Percentiles rank a stretch among this genome's conserved stretches.
Conservation (phyloP, 2,888 invertebrate species). For the Tiliacea aurago region DNA sequence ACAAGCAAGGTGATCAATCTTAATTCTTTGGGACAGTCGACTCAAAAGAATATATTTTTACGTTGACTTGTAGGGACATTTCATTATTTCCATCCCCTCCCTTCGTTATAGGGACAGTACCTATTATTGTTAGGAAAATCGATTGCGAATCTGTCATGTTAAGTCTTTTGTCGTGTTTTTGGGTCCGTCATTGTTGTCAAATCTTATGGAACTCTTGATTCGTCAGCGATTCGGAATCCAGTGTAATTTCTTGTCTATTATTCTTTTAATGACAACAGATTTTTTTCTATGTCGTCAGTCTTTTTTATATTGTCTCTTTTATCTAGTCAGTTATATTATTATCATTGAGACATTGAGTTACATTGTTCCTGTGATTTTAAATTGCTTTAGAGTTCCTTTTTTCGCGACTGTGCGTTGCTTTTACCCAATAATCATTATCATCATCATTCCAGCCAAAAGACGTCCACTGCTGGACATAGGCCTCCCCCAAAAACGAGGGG, state of each 20-base stretch:
- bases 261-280: conserved; percentile 26
- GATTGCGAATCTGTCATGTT: conserved; percentile 57
- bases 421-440: too few relatives aligned
- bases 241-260: conserved; percentile 35
- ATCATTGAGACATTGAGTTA: neutral
- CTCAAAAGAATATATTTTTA: conserved; percentile 81
- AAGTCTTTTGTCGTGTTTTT: conserved; percentile 46
- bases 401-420: too few relatives aligned
- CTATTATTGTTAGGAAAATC: conserved; percentile 53
- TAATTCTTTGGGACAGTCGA: conserved; percentile 79
- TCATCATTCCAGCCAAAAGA: too few relatives aligned
- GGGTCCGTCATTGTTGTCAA: conserved; percentile 53
- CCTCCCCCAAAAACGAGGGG: too few relatives aligned
- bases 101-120: conserved; percentile 50
- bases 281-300: conserved; percentile 9
- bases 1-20: conserved; percentile 79
- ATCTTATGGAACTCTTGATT: conserved; percentile 25
- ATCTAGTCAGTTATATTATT: conserved; percentile 13
- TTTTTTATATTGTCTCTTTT: neutral
- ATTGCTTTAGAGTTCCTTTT: neutral
- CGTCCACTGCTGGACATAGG: too few relatives aligned
- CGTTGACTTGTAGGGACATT: conserved; percentile 71
- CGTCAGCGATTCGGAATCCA: conserved; percentile 31
- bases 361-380: neutral
- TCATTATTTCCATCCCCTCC: conserved; percentile 69